Evolutionary conservation across 37 sponge, comb jelly and placozoan genomes (phyloP), one percentile per base, ranked within the genome.

Genomic region (Beroe forskalii): DNA sequence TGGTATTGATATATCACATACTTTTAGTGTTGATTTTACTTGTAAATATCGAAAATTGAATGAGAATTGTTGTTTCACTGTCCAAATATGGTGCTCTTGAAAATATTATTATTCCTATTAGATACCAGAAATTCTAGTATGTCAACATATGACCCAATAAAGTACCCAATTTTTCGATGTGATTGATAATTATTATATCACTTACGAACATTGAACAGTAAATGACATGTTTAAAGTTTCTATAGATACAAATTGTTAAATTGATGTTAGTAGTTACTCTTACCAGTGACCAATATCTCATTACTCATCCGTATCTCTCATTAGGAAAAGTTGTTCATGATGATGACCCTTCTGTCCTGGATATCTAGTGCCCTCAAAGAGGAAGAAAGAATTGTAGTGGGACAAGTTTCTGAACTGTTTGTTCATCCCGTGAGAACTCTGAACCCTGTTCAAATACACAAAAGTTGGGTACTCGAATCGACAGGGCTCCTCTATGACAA

Each of bases 1-100:
- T 17, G 55, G 12, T 48, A 48, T 48, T 69, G 72, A 35, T 69
- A n/a, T n/a, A 69, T 69, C 30, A 30, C 31, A 69, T 32, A 69
- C 28, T 69, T 69, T 80, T 41, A 44, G 86, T 80, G 86, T 80
- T 80, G 86, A 80, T 80, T 80, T 80, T 80, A 80, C 86, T 80
- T 80, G 86, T 80, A 80, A 23, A 80, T 80, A 80, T 37, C 40
- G 36, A 69, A 69, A 69, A 69, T 32, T 35, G 20, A 33, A 14
- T 69, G 19, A 48, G 12, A 69, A 36, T 19, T 35, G 36, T 33
- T 69, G 72, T 69, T 69, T 69, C 38, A 69, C 4, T 69, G 72
- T 9, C 60, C 9, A 55, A 55, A 55, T 55, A 55, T 55, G n/a
- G n/a, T n/a, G n/a, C n/a, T n/a, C n/a, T n/a, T n/a, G n/a, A n/a